Evolutionary conservation across 2,888 invertebrate species (phyloP).

Genomic region (Eupelmus urozonus): DNA sequence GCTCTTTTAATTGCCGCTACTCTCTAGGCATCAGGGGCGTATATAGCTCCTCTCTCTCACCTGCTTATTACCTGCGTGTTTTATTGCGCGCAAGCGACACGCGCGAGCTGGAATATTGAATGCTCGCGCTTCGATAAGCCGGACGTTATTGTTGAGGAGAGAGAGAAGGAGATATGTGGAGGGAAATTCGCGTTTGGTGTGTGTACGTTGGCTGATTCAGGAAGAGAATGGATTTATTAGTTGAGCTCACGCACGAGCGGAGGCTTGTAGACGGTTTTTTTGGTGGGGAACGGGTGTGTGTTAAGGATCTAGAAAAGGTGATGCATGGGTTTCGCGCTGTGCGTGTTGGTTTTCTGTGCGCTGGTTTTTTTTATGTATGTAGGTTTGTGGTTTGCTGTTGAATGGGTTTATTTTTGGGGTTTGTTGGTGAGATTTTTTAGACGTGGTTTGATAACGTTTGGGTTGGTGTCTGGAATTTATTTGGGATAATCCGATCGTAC

Average conservation of each 20-base stretch:
- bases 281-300: neutral
- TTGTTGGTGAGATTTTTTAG: too few relatives aligned
- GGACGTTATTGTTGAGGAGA: constrained; percentile 22
- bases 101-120: constrained; percentile 43
- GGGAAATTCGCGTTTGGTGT: neutral
- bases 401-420: too few relatives aligned
- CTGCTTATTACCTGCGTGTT: constrained; percentile 54
- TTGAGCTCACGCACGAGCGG: constrained; percentile 21
- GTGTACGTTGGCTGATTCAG: neutral
- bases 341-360: constrained; percentile 3
- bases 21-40: constrained; percentile 11
- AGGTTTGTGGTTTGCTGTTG: neutral
- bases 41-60: constrained; percentile 18
- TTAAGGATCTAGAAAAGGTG: constrained; percentile 34
- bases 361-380: neutral
- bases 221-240: constrained; percentile 47
- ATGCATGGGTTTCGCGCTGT: neutral
- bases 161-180: neutral
- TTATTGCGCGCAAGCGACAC: constrained; percentile 47
- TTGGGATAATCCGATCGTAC: too few relatives aligned
- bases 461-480: too few relatives aligned
- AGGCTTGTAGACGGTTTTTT: neutral
- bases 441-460: too few relatives aligned
- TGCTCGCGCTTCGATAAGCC: constrained; percentile 9
- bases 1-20: constrained; percentile 31